phyloP scores from a whole-genome alignment of 2,113 vertebrate genomes.

The Pipa parva region DNA sequence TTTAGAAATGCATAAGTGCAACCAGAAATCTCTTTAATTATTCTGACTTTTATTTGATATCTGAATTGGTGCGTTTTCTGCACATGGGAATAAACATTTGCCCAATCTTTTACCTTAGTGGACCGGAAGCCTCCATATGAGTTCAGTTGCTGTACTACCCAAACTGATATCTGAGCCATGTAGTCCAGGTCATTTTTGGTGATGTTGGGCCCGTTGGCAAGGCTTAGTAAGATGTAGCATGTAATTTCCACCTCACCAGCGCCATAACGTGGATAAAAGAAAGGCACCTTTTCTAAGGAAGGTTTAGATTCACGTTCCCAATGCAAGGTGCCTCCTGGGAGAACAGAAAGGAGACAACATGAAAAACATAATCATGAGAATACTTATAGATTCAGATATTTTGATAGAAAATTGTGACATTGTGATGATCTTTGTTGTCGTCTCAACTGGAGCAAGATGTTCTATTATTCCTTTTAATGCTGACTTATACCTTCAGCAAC shows the following conservation, averaged over 20 bases:
- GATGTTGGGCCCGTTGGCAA: slow-evolving; percentile 23
- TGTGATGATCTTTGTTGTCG: no score
- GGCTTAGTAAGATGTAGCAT: slow-evolving; percentile 39
- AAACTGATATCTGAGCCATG: slow-evolving; percentile 1
- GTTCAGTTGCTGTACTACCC: slow-evolving; percentile 51
- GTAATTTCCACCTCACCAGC: slow-evolving; percentile 44
- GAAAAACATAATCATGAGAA: no score
- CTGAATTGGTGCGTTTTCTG: no score
- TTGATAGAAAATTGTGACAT: no score
- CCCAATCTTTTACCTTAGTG: slow-evolving; percentile 44
- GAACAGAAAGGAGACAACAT: no score
- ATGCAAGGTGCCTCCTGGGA: slow-evolving; percentile 36
- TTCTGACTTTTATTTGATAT: no score
- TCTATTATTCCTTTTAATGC: no score
- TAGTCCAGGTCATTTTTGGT: neutral
- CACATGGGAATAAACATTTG: no score
- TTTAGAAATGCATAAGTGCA: no score
- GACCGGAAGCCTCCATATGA: slow-evolving; percentile 45
- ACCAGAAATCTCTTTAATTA: no score
- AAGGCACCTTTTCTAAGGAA: fast-evolving
- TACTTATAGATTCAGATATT: no score
- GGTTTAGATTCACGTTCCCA: slow-evolving; percentile 40
- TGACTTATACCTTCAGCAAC: slow-evolving; percentile 18
- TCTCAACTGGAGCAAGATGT: no score
- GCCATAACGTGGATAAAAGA: fast-evolving